Evolutionary conservation across 2,888 invertebrate species (phyloP).

Genomic region (Zaprionus bogoriensis): DNA sequence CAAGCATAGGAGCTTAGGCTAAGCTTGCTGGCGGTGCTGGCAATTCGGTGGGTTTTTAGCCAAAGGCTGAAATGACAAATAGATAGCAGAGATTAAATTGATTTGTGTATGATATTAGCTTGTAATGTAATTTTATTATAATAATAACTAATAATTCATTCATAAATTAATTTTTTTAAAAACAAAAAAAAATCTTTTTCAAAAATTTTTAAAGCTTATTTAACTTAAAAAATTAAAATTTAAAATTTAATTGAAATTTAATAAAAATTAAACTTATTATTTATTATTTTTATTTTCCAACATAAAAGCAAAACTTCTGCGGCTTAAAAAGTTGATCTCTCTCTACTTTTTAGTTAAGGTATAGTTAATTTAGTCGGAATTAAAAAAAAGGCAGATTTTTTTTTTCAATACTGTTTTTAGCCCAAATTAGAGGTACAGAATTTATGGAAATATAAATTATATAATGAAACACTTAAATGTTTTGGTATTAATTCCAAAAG

Average conservation of each 20-base stretch:
- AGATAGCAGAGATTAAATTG: too few species aligned
- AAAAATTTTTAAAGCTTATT: neutral
- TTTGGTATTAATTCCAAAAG: too few species aligned
- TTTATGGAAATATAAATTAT: too few species aligned
- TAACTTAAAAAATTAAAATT: neutral
- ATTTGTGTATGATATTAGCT: neutral
- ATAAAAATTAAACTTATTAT: neutral
- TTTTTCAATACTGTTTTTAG: too few species aligned
- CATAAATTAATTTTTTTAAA: neutral
- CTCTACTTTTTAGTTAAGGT: too few species aligned
- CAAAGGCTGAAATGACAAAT: neutral
- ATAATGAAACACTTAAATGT: too few species aligned
- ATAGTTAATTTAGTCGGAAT: neutral
- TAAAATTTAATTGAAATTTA: too few species aligned
- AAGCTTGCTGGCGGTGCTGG: neutral
- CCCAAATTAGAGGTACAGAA: too few species aligned
- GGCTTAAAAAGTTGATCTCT: too few species aligned
- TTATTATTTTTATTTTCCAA: neutral
- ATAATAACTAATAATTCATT: neutral
- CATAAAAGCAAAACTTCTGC: neutral
- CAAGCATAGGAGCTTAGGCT: slow-evolving; percentile 53
- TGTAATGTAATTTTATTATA: neutral
- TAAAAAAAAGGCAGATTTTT: too few species aligned
- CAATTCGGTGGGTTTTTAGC: neutral
- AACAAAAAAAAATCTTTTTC: neutral